Evolutionary conservation across 30 jellyfish, hydroid and myxozoan species (phyloP).

Genomic region (Pelagia noctiluca): DNA sequence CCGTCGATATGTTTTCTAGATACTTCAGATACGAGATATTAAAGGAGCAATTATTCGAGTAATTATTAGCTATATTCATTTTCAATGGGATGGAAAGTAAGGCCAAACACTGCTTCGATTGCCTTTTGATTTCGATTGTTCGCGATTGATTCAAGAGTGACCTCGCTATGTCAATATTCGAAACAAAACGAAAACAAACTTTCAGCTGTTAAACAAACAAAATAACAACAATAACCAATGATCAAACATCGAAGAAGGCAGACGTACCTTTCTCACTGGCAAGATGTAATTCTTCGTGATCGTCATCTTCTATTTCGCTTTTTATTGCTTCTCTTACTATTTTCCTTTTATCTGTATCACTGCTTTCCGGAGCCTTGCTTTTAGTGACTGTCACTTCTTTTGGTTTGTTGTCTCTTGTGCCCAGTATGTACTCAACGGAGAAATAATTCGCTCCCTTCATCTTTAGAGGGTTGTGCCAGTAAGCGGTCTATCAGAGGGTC

Average conservation of each 20-base stretch:
- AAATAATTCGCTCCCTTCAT: constrained; percentile 74
- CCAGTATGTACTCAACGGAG: constrained; percentile 68
- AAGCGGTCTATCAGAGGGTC: too few relatives aligned
- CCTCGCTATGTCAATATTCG: too few relatives aligned
- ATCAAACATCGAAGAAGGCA: not conserved
- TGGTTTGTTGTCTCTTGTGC: constrained; percentile 34
- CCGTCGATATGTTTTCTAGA: too few relatives aligned
- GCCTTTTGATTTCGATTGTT: too few relatives aligned
- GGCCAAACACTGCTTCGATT: too few relatives aligned
- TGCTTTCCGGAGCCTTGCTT: constrained; percentile 13
- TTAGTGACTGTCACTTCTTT: constrained; percentile 20
- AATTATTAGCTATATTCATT: too few relatives aligned
- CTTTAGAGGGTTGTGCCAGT: not conserved
- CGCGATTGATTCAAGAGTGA: too few relatives aligned
- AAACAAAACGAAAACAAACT: not conserved
- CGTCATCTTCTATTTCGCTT: constrained; percentile 27
- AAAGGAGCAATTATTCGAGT: too few relatives aligned
- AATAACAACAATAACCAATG: not conserved
- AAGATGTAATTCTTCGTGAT: constrained; percentile 16
- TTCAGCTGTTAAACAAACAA: not conserved
- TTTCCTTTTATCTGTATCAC: constrained; percentile 24
- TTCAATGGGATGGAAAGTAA: too few relatives aligned
- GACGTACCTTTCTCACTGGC: constrained; percentile 63
- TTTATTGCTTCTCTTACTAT: constrained; percentile 19
- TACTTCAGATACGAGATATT: too few relatives aligned